Base-by-base conservation (phyloP, 1,140 invertebrate species). In the Manduca sexta region DNA sequence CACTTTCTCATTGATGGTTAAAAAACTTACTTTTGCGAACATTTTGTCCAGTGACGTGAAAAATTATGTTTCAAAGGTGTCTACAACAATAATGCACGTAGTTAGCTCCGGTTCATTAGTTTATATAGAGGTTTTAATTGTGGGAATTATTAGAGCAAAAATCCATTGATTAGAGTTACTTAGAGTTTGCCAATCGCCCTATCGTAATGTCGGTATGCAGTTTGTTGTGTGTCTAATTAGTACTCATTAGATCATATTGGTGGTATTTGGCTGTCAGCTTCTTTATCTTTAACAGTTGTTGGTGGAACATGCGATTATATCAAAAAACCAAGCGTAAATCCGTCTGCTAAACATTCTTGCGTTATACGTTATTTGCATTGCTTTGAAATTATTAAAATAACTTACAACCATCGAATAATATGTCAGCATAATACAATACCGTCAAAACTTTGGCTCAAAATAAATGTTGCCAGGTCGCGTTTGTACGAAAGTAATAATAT, bases 81-180 rank as follows among this genome's bases (percentile, higher is more conserved):
- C 53, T 29, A 34, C 59, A 50, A 69, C 60, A 68, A 64, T 57
- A 79, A 52, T 72, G 70, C 46, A 45, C 45, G 10, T 33, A 10
- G n/a, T 45, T 40, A 54, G 41, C 48, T 58, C 41, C 46, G 35
- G 30, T 51, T 64, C 69, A 67, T 71, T 72, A 69, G 67, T 68
- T 71, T 84, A 74, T 84, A 84, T 78, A 84, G 56, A 66, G 53
- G 51, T 63, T 56, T 67, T 79, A 75, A 83, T 80, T 75, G 80
- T 84, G 78, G 78, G 80, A 84, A 82, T 69, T 77, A 71, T 73
- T 70, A 54, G 73, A 74, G 74, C 74, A 82, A 84, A 84, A 84
- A 78, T 73, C 57, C 60, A 67, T 70, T 69, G 71, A 73, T 70
- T 68, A 62, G n/a, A n/a, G 75, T 75, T 79, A 76, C 77, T 66